Conservation (phyloP, 2,888 invertebrate genomes). For the Drosophila emarginata region DNA sequence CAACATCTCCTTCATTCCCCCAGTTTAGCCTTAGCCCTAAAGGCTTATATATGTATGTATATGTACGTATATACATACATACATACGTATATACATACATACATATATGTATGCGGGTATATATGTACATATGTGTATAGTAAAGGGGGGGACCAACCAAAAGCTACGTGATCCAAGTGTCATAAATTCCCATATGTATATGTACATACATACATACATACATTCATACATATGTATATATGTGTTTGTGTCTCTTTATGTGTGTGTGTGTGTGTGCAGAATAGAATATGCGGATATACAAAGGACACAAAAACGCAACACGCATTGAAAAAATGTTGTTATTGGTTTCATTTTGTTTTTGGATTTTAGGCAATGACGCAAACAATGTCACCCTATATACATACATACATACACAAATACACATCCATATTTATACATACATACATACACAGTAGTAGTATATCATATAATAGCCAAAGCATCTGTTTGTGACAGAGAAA, state of each 20-base stretch:
- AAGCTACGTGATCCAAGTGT: conserved; percentile 48
- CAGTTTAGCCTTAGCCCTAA: conserved; percentile 15
- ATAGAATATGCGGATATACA: conserved; percentile 18
- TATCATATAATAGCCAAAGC: background rate
- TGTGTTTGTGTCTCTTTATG: too few relatives aligned
- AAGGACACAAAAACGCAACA: conserved; percentile 28
- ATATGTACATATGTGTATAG: background rate
- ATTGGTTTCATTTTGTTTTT: conserved; percentile 5
- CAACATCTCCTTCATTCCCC: background rate
- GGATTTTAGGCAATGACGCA: conserved; percentile 10
- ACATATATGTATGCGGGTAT: background rate
- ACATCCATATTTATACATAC: too few relatives aligned
- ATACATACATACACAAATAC: too few relatives aligned
- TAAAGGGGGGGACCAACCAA: conserved; percentile 3
- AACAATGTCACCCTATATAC: background rate
- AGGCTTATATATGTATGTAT: conserved; percentile 33
- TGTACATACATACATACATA: too few relatives aligned
- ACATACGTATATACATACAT: too few relatives aligned
- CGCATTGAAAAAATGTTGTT: conserved; percentile 30
- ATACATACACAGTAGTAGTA: background rate
- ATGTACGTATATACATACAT: conserved; percentile 3
- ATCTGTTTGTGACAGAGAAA: background rate
- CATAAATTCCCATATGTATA: conserved; percentile 48
- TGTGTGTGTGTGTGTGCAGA: background rate
- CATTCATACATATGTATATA: too few relatives aligned